Conservation (phyloP, 1,140 invertebrate species). For the Drosophila pseudoobscura region DNA sequence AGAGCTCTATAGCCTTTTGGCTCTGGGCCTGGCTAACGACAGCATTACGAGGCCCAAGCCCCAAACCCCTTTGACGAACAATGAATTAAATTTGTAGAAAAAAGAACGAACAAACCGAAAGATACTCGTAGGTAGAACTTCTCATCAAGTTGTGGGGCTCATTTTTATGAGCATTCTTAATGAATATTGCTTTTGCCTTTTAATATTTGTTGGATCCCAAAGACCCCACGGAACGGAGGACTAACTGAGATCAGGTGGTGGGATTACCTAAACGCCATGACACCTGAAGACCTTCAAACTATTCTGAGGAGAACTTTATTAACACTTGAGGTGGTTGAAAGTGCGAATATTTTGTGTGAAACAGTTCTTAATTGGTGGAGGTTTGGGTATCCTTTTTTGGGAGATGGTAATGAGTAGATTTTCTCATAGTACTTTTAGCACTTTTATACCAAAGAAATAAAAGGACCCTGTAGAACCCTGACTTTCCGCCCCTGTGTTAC, state of each 20-base stretch:
- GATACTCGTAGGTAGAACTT: constrained; percentile 4
- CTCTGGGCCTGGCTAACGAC: constrained; percentile 49
- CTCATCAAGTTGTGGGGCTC: constrained; percentile 44
- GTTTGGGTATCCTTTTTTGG: background rate
- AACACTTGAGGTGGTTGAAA: background rate
- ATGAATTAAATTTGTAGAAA: constrained; percentile 62
- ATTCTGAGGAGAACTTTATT: constrained; percentile 25
- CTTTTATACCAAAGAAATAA: background rate
- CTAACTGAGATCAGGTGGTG: background rate
- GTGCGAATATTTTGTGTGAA: background rate
- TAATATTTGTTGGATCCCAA: constrained; percentile 58
- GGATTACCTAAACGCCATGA: constrained; percentile 7
- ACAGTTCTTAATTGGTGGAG: constrained; percentile 5
- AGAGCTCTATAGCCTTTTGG: constrained; percentile 42
- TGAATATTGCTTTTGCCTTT: constrained; percentile 76
- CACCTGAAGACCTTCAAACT: constrained; percentile 11
- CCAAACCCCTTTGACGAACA: constrained; percentile 50
- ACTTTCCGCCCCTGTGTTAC: constrained; percentile 6
- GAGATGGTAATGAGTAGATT: too few relatives aligned
- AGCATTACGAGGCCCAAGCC: constrained; percentile 57
- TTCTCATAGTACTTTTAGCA: background rate
- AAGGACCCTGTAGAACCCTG: background rate
- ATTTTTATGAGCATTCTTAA: constrained; percentile 69
- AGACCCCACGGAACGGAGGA: constrained; percentile 2
- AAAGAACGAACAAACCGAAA: constrained; percentile 2